Conservation (phyloP, 1,140 invertebrate species). For the Anastatus disparis region DNA sequence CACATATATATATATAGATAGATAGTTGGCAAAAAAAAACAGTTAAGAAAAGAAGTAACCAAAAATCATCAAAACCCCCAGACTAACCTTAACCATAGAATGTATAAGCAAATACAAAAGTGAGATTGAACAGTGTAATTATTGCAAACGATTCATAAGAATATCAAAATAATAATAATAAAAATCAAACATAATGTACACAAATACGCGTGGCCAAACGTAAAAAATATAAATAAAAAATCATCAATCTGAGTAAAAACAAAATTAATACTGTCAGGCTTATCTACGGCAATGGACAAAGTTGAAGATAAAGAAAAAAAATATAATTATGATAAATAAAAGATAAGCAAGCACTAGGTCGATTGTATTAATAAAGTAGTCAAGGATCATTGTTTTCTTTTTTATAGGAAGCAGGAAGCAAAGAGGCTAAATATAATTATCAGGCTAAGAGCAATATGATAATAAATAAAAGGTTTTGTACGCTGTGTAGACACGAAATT, state of each 20-base stretch:
- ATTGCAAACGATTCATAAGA: not conserved
- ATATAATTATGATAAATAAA: slow-evolving; percentile 13
- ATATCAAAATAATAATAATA: not conserved
- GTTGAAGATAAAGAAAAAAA: not conserved
- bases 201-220: too few species aligned
- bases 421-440: slow-evolving; percentile 40
- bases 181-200: not conserved
- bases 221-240: not conserved
- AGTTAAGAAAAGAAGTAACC: slow-evolving; percentile 38
- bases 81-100: slow-evolving; percentile 23
- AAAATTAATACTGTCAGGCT: slow-evolving; percentile 11
- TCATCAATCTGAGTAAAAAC: not conserved
- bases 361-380: slow-evolving; percentile 28
- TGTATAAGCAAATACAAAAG: not conserved
- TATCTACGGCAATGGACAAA: slow-evolving; percentile 7
- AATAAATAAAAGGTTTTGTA: slow-evolving; percentile 31
- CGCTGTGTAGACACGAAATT: slow-evolving; percentile 34
- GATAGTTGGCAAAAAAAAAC: slow-evolving; percentile 26
- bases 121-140: slow-evolving; percentile 19
- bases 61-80: slow-evolving; percentile 20
- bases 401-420: slow-evolving; percentile 43
- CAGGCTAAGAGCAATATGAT: slow-evolving; percentile 42
- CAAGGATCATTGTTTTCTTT: slow-evolving; percentile 24
- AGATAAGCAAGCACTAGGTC: slow-evolving; percentile 41
- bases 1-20: too few species aligned